Evolutionary conservation across 2,888 invertebrate species (phyloP).

Genomic region (Tholera decimalis): DNA sequence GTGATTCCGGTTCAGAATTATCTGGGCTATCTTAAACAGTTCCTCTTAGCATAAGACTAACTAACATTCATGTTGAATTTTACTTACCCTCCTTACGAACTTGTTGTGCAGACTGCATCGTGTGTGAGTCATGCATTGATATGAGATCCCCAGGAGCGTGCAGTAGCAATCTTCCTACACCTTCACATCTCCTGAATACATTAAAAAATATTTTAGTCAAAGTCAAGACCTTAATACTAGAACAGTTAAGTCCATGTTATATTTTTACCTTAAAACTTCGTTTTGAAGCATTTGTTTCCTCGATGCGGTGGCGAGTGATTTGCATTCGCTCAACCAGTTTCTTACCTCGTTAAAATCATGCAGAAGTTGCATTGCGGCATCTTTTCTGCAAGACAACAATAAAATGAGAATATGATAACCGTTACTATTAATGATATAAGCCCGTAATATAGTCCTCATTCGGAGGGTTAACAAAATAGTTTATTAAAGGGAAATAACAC

Average conservation of each 20-base stretch:
- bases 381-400: slow-evolving; percentile 81
- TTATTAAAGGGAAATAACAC: too few species aligned
- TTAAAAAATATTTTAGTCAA: neutral
- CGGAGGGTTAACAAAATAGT: too few species aligned
- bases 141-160: slow-evolving; percentile 96
- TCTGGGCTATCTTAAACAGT: neutral
- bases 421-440: too few species aligned
- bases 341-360: slow-evolving; percentile 96
- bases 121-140: slow-evolving; percentile 93
- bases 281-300: slow-evolving; percentile 91
- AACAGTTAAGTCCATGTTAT: neutral
- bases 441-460: too few species aligned
- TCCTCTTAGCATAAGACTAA: neutral
- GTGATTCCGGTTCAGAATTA: neutral
- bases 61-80: neutral
- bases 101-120: slow-evolving; percentile 84
- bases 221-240: neutral
- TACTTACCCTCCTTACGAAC: slow-evolving; percentile 84
- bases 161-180: slow-evolving; percentile 95
- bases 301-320: slow-evolving; percentile 89
- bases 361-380: slow-evolving; percentile 95
- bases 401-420: neutral
- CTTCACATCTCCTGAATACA: slow-evolving; percentile 94
- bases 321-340: slow-evolving; percentile 94
- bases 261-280: slow-evolving; percentile 90